Conservation (phyloP, 2,888 invertebrate species). For the Leucophenga montana region DNA sequence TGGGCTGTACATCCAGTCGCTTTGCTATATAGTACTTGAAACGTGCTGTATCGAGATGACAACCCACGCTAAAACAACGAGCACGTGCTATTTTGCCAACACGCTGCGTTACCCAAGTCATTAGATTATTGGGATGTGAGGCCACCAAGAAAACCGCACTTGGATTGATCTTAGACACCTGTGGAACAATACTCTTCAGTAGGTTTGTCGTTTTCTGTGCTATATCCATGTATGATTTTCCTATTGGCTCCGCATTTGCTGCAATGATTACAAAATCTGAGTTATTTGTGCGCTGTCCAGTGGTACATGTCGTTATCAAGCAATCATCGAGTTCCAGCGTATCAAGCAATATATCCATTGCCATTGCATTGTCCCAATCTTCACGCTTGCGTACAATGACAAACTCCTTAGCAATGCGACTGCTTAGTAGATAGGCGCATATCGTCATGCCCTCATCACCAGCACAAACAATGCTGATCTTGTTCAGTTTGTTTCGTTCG, state of each 20-base stretch:
- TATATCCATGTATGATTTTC: slow-evolving; percentile 83
- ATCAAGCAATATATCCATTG: slow-evolving; percentile 66
- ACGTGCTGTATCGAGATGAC: slow-evolving; percentile 89
- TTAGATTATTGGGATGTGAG: slow-evolving; percentile 88
- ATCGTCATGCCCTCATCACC: background rate
- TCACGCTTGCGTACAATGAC: background rate
- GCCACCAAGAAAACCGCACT: slow-evolving; percentile 85
- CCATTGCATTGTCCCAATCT: slow-evolving; percentile 77
- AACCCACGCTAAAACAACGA: slow-evolving; percentile 88
- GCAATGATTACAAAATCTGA: slow-evolving; percentile 78
- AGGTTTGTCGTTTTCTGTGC: slow-evolving; percentile 89
- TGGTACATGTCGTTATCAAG: background rate
- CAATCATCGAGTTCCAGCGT: too few species aligned
- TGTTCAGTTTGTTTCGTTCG: background rate
- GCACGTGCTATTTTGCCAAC: slow-evolving; percentile 86
- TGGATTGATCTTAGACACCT: slow-evolving; percentile 78
- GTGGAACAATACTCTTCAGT: slow-evolving; percentile 84
- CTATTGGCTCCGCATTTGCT: slow-evolving; percentile 85
- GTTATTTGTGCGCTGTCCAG: slow-evolving; percentile 1
- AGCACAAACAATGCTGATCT: background rate
- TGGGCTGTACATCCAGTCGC: slow-evolving; percentile 81
- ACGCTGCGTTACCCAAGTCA: slow-evolving; percentile 91
- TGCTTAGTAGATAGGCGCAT: background rate
- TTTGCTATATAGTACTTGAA: slow-evolving; percentile 87
- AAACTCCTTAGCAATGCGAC: background rate